A percentile compares a stretch with the other conserved stretches of the same genome.
Conservation (phyloP, 30 jellyfish, hydroid and myxozoan species). For the Aurelia coerulea region DNA sequence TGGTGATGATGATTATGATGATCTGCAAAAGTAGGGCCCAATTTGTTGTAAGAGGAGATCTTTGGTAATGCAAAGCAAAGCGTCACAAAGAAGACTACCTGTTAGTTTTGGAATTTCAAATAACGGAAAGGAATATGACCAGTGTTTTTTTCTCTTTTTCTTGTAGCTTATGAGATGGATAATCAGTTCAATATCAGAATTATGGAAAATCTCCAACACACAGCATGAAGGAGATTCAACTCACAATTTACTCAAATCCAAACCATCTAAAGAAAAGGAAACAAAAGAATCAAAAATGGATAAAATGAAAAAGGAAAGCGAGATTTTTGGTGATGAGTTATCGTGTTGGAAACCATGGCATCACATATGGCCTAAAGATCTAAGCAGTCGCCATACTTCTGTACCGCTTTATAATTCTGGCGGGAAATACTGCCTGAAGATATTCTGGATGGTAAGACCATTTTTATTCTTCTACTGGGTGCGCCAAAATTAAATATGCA, state of each 20-base stretch:
- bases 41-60: no score
- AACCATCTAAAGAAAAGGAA: conserved; percentile 73
- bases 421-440: conserved; percentile 94
- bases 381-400: conserved; percentile 29
- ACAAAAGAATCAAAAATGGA: conserved; percentile 69
- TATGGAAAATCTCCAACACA: conserved; percentile 13
- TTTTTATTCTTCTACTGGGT: neutral
- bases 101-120: no score
- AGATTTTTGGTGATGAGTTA: conserved; percentile 51
- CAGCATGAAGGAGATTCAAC: conserved; percentile 43
- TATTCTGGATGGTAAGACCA: conserved; percentile 95
- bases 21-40: no score
- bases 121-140: no score
- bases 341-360: conserved; percentile 96
- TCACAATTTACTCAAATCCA: conserved; percentile 52
- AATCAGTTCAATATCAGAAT: conserved; percentile 60
- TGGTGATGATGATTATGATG: no score
- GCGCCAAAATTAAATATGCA: no score
- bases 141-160: neutral
- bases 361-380: conserved; percentile 97
- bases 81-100: no score
- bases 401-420: conserved; percentile 76
- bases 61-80: no score
- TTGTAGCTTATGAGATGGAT: conserved; percentile 82
- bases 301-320: conserved; percentile 76